Evolutionary conservation across 2,888 invertebrate species (phyloP).

Genomic region (Rhimphoctona megacephalus): DNA sequence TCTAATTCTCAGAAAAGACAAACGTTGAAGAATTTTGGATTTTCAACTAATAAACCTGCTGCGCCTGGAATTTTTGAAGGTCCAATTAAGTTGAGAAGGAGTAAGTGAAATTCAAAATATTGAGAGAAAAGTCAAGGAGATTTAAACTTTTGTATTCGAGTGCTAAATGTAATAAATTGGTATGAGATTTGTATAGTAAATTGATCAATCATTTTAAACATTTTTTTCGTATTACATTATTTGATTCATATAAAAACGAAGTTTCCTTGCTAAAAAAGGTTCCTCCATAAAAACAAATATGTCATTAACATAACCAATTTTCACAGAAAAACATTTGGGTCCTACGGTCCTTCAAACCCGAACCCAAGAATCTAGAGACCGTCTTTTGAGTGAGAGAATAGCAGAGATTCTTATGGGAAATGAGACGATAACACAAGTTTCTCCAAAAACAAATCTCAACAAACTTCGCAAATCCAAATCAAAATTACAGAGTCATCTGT

Average conservation of each 20-base stretch:
- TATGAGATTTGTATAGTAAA: background rate
- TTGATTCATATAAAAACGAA: background rate
- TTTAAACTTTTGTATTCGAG: background rate
- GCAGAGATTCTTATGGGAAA: constrained; percentile 83
- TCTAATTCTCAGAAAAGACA: constrained; percentile 65
- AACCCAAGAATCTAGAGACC: constrained; percentile 82
- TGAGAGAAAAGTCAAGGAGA: background rate
- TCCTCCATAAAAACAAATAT: background rate
- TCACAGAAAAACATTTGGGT: constrained; percentile 73
- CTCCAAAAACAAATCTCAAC: constrained; percentile 32
- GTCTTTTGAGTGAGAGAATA: constrained; percentile 84
- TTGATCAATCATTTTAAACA: too few relatives aligned
- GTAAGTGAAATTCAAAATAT: constrained; percentile 60
- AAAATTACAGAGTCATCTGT: constrained; percentile 72
- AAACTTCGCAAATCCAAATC: constrained; percentile 22
- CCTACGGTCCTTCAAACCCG: constrained; percentile 82
- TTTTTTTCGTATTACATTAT: too few relatives aligned
- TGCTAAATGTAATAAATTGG: background rate
- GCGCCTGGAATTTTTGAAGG: constrained; percentile 32
- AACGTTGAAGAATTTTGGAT: constrained; percentile 81
- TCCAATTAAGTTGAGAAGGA: constrained; percentile 71
- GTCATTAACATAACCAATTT: background rate
- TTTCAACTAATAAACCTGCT: constrained; percentile 76
- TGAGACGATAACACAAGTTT: constrained; percentile 78
- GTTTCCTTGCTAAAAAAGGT: background rate